phyloP scores from a whole-genome alignment of 2,888 invertebrate species.

The Nipponacmea schrenckii region DNA sequence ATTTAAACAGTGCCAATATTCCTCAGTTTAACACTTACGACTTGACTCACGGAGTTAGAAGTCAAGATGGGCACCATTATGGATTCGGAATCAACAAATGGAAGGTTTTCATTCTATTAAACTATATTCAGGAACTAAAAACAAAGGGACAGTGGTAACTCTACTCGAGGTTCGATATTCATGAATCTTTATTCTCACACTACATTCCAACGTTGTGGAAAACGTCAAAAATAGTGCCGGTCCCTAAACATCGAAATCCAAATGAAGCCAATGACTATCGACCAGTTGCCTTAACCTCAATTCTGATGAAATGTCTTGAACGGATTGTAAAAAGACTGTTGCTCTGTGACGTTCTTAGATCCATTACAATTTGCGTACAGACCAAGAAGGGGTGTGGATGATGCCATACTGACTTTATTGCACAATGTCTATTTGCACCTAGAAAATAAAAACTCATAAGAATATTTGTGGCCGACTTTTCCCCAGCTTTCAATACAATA shows the following conservation, averaged over 20 bases:
- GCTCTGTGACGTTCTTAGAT: background rate
- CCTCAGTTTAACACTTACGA: background rate
- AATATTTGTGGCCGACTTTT: too few relatives aligned
- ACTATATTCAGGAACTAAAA: background rate
- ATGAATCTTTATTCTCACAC: too few relatives aligned
- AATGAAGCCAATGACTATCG: background rate
- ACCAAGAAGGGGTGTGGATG: too few relatives aligned
- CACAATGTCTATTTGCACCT: too few relatives aligned
- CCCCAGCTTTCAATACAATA: too few relatives aligned
- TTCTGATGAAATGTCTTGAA: conserved; percentile 3
- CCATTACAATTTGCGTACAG: conserved; percentile 11
- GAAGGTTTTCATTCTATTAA: background rate
- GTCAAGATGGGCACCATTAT: background rate
- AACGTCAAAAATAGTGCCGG: background rate
- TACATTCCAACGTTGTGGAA: too few relatives aligned
- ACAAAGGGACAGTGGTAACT: background rate
- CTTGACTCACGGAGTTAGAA: background rate
- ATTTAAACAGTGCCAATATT: too few relatives aligned
- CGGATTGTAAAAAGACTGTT: background rate
- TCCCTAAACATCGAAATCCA: conserved; percentile 2
- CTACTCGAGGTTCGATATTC: too few relatives aligned
- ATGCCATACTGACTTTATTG: too few relatives aligned
- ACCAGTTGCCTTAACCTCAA: conserved; percentile 1
- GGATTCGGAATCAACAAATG: background rate
- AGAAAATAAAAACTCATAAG: too few relatives aligned